Evolutionary conservation across 2,888 invertebrate species (phyloP).

Genomic region (Euclidia mi): DNA sequence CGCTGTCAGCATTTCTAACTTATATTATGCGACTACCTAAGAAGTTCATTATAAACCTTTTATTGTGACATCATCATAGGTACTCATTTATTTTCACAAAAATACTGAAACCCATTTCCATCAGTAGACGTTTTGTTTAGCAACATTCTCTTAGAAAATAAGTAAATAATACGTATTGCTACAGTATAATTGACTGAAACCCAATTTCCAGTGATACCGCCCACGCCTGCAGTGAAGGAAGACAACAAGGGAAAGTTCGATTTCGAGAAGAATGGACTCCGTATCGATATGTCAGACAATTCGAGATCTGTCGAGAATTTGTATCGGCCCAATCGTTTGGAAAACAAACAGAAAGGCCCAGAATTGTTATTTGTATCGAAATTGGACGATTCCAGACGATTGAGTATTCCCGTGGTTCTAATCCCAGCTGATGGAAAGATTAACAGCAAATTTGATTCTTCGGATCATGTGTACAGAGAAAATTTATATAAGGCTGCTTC

Average conservation of each 20-base stretch:
- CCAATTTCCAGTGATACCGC: constrained; percentile 81
- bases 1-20: no score
- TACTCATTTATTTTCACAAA: no score
- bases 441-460: constrained; percentile 82
- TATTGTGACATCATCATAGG: neutral
- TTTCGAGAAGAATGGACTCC: constrained; percentile 66
- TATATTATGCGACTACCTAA: no score
- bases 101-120: no score
- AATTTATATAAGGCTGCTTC: constrained; percentile 86
- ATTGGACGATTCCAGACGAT: constrained; percentile 74
- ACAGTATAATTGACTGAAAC: neutral
- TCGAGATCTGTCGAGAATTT: constrained; percentile 82
- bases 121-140: no score
- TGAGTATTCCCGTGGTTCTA: constrained; percentile 83
- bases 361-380: constrained; percentile 79
- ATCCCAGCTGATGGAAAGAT: constrained; percentile 73
- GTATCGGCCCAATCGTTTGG: constrained; percentile 64
- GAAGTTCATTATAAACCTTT: no score
- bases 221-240: constrained; percentile 79
- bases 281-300: constrained; percentile 54
- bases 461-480: constrained; percentile 81
- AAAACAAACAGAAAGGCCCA: constrained; percentile 66
- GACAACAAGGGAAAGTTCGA: constrained; percentile 73
- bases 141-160: no score
- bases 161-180: neutral